Conservation (phyloP, 1,140 invertebrate genomes). For the Rhynchophorus ferrugineus region DNA sequence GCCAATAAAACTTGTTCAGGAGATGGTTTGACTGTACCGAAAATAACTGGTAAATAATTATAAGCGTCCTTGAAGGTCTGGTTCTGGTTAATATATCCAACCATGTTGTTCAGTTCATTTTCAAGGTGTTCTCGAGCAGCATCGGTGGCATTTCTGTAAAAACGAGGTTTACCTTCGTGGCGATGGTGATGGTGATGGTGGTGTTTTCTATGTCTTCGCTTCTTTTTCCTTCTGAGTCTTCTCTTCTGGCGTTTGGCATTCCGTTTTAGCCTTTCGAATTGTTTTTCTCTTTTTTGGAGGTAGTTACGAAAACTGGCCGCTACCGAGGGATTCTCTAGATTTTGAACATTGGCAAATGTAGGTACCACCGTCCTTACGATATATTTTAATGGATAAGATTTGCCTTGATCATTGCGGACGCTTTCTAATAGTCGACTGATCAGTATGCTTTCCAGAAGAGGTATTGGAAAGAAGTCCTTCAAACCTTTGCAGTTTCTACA, state of each 20-base stretch:
- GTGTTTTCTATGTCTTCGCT: not conserved
- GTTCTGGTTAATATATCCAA: constrained; percentile 7
- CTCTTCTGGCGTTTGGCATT: not conserved
- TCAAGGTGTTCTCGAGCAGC: not conserved
- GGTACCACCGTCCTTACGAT: constrained; percentile 12
- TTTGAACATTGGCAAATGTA: constrained; percentile 3
- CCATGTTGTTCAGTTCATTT: not conserved
- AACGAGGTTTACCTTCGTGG: not conserved
- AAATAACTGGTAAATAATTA: constrained; percentile 10
- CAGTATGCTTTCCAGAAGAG: constrained; percentile 16
- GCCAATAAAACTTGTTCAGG: constrained; percentile 8
- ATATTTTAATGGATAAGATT: constrained; percentile 13
- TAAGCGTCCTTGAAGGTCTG: constrained; percentile 7
- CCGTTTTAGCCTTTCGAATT: constrained; percentile 9
- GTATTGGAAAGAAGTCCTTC: constrained; percentile 13
- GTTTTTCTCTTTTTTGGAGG: constrained; percentile 4
- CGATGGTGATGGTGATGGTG: constrained; percentile 3
- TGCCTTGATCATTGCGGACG: not conserved
- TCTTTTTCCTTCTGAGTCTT: constrained; percentile 2
- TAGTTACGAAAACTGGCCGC: constrained; percentile 5
- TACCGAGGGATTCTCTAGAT: constrained; percentile 6
- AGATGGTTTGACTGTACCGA: constrained; percentile 6
- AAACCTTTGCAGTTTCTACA: constrained; percentile 7
- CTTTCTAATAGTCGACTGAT: constrained; percentile 13
- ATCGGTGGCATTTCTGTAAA: no score